A percentile compares a stretch with the other conserved stretches of the same genome.
Conservation (phyloP, 2,113 vertebrate species). For the Odontophorus gujanensis region DNA sequence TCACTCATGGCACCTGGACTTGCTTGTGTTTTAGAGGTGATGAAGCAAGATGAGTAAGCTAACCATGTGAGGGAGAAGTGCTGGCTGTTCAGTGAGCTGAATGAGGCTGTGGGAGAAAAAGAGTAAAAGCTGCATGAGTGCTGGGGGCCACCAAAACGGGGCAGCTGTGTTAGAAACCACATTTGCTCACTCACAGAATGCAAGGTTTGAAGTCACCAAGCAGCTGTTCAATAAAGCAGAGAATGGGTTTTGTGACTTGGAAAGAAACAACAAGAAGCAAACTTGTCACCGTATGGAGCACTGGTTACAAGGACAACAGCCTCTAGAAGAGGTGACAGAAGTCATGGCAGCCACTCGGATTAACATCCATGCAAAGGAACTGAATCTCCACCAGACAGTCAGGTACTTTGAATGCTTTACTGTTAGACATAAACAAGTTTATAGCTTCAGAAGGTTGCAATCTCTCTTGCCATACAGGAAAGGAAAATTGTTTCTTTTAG, state of each 20-base stretch:
- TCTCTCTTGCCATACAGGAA: not conserved
- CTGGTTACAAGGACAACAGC: not conserved
- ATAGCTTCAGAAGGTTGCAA: not conserved
- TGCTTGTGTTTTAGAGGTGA: not conserved
- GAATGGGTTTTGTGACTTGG: not conserved
- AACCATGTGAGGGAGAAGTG: not conserved
- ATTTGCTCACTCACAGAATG: not conserved
- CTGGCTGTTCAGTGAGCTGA: not conserved
- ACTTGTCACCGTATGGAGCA: not conserved
- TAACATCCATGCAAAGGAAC: not conserved
- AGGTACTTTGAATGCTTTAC: not conserved
- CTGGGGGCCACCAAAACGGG: not conserved
- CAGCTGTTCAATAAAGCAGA: not conserved
- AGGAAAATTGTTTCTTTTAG: conserved; percentile 44
- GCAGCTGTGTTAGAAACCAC: not conserved
- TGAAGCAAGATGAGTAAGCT: not conserved
- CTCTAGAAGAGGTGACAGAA: not conserved
- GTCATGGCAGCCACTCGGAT: not conserved
- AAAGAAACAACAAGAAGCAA: not conserved
- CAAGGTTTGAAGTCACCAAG: not conserved
- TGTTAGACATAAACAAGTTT: not conserved
- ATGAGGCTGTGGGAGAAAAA: accelerated
- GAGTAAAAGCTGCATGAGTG: not conserved
- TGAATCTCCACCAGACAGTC: not conserved
- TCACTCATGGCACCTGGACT: not conserved